phyloP scores from a whole-genome alignment of 1,140 invertebrate species.

The Akabosia matsudoensis region DNA sequence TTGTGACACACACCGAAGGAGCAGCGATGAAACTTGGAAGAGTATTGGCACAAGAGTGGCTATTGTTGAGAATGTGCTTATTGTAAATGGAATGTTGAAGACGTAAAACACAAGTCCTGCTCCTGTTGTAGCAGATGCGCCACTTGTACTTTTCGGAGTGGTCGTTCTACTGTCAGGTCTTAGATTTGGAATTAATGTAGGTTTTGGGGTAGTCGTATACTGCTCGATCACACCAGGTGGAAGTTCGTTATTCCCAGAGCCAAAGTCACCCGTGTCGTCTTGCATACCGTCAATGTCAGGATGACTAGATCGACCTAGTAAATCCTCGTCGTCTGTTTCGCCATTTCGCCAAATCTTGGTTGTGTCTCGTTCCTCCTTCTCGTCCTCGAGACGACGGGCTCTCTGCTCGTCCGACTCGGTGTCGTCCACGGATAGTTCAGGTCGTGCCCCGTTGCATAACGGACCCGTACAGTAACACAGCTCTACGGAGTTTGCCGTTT shows the following conservation, averaged over 20 bases:
- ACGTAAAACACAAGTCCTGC: background rate
- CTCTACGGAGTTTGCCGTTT: slow-evolving; percentile 54
- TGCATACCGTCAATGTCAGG: slow-evolving; percentile 5
- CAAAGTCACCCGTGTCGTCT: slow-evolving; percentile 11
- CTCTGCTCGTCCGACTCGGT: background rate
- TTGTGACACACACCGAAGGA: background rate
- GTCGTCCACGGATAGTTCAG: background rate
- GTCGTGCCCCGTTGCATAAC: slow-evolving; percentile 55
- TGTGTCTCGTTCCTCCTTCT: slow-evolving; percentile 7
- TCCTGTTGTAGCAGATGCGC: background rate
- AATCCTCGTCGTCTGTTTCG: slow-evolving; percentile 39
- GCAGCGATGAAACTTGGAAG: background rate
- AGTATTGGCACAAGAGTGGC: slow-evolving; percentile 17
- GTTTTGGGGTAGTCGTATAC: slow-evolving; percentile 19
- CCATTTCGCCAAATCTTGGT: slow-evolving; percentile 30
- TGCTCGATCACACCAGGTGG: slow-evolving; percentile 19
- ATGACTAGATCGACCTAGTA: slow-evolving; percentile 12
- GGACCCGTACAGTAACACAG: slow-evolving; percentile 57
- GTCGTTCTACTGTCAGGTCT: background rate
- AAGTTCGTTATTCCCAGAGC: background rate
- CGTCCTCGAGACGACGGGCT: background rate
- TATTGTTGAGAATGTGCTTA: background rate
- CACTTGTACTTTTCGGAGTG: background rate
- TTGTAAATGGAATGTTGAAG: slow-evolving; percentile 1
- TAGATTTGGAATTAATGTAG: slow-evolving; percentile 9